Base-by-base conservation (phyloP, 1,140 invertebrate genomes). In the Telenomus remus region DNA sequence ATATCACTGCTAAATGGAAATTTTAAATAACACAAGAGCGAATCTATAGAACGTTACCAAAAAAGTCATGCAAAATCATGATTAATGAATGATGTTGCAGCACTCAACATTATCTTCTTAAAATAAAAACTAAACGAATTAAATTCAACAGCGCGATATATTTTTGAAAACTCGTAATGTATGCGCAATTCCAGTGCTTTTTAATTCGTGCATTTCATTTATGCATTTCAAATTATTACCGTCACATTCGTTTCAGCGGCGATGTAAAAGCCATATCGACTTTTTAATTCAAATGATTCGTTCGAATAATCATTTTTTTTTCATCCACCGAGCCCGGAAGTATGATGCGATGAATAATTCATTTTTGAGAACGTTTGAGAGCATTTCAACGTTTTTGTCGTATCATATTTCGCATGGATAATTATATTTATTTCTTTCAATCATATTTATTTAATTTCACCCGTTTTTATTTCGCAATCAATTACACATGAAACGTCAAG, bases 131-230 rank as follows among this genome's bases (percentile, higher is more conserved):
- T n/a, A n/a, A n/a, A n/a, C n/a, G 46, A 73, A 60, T 60, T 43
- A 59, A 63, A 56, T 60, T 51, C 49, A 61, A 39, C 50, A 50
- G 35, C 15, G 54, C 54, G 42, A 51, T 48, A 59, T 64, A 64
- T 65, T 66, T 74, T 66, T 66, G n/a, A 43, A 74, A 55, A 49
- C 34, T 15, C 37, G 44, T 66, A 74, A 66, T 61, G 33, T 46
- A 61, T 74, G 51, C 50, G 33, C 70, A 74, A 74, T 74, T 66
- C 47, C 33, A 65, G 50, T 56, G 50, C 63, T 66, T 50, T 73
- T 66, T 74, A 60, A 54, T 60, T 65, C 44, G 44, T 54, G 35
- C 53, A 53, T 63, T 71, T 57, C 46, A 53, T 65, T 72, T 53
- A 54, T 43, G 61, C 63, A 63, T 63, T 60, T 61, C 42, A 59